Evolutionary conservation across 2,888 invertebrate species (phyloP).

Genomic region (Myathropa florea): DNA sequence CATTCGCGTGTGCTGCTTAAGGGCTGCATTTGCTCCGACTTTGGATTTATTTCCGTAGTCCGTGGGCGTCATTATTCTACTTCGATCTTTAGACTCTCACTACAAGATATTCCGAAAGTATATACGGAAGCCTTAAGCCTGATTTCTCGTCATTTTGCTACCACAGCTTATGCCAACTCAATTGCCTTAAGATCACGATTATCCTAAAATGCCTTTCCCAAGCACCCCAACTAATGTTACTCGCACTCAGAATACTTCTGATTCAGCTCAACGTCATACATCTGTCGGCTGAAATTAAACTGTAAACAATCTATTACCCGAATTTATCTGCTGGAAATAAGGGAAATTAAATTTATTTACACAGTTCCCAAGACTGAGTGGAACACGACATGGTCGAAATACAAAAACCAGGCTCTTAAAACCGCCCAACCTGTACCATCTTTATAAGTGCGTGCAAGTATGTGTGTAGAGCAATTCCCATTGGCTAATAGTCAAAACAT

Average conservation of each 20-base stretch:
- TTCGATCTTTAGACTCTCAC: neutral
- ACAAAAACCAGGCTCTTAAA: neutral
- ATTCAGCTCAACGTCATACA: neutral
- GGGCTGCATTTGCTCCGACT: neutral
- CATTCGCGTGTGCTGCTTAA: neutral
- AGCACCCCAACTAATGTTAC: neutral
- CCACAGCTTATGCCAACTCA: neutral
- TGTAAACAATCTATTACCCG: neutral
- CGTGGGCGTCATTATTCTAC: neutral
- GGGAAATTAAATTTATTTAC: neutral
- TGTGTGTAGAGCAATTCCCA: neutral
- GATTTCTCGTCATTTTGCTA: neutral
- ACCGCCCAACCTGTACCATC: too few relatives aligned
- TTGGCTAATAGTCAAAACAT: conserved; percentile 24
- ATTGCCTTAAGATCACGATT: neutral
- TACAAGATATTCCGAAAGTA: neutral
- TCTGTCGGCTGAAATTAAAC: neutral
- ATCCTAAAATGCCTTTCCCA: neutral
- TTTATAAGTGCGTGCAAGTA: neutral
- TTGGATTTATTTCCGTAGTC: neutral
- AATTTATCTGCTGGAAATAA: neutral
- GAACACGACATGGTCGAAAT: too few relatives aligned
- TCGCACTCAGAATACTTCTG: neutral
- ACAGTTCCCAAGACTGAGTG: neutral
- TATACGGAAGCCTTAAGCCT: neutral